Base-by-base conservation (phyloP, 2,113 vertebrate species). In the Caretta caretta region DNA sequence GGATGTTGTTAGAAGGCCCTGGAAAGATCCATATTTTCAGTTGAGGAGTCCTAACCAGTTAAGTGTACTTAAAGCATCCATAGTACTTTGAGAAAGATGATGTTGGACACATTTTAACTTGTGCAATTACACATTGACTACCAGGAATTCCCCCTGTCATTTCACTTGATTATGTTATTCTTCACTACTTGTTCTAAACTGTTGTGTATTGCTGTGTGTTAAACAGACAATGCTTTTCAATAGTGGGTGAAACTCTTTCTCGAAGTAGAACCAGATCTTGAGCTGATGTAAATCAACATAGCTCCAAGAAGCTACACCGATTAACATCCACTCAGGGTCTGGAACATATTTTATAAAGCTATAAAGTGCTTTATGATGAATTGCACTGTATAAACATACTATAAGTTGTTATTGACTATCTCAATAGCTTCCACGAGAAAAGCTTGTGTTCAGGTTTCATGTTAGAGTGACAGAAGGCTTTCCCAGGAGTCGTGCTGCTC, bases 381-480 rank as follows among this genome's bases (percentile, higher is more conserved):
- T 88, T 87, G 57, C 76, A 88, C 46, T 78, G 48, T 42, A 76
- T 85, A 94, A 94, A 88, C 87, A 81, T 54, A 81, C 31, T 92
- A 46, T 85, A 48, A 20, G 91, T 50, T 88, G 72, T 89, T 95
- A 59, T 91, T 90, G 94, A 80, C 88, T 89, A 51, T 54, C 56
- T 92, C 57, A 94, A 35, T 65, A 82, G 38, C 83, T 93, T 95
- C 85, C 87, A 90, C 16, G 53, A 83, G 83, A 57, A 91, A 56
- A 92, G 50, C 75, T 50, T 78, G 53, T 78, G 84, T 94, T 93
- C 95, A 90, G 89, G 86, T 95, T 95, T 97, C 93, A 84, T 35
- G 91, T 56, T 5, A 81, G 46, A 62, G 90, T 86, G 92, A 95
- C 93, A 96, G 95, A 94, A 83, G 83, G 57, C 89, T 93, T 94